These are phyloP conservation scores for Gymnogyps californianus DNA, from an alignment of 2,113 vertebrate species.

Conservation along the genomic window DNA sequence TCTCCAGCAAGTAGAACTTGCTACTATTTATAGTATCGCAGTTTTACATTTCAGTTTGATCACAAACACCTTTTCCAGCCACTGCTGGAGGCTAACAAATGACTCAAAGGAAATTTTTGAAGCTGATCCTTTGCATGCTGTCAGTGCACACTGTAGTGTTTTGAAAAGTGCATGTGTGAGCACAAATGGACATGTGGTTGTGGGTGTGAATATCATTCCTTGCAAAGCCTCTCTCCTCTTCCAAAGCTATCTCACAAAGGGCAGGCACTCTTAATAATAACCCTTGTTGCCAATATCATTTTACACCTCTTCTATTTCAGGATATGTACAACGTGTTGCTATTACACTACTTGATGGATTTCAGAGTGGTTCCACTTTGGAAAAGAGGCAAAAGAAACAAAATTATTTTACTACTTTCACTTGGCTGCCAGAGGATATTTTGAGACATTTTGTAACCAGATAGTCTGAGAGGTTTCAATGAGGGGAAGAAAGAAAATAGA, in stretches of 20 bases:
- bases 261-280: not conserved
- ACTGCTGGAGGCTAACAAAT: not conserved
- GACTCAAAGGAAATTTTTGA: not conserved
- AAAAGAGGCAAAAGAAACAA: slow-evolving; percentile 6
- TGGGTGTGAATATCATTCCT: not conserved
- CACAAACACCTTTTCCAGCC: slow-evolving; percentile 1
- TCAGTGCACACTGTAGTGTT: not conserved
- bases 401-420: not conserved
- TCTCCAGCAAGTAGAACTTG: not conserved
- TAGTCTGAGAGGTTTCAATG: not conserved
- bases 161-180: not conserved
- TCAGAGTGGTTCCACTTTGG: not conserved
- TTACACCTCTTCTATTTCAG: slow-evolving; percentile 11
- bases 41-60: slow-evolving; percentile 4
- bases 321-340: not conserved
- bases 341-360: not conserved
- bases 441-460: not conserved
- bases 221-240: not conserved
- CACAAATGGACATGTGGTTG: not conserved
- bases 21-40: not conserved
- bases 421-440: slow-evolving; percentile 18
- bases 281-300: not conserved
- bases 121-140: not conserved
- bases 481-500: slow-evolving; percentile 3
- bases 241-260: not conserved